These are phyloP conservation scores for Peromyscus aztecus DNA, from an alignment of 2,797 vertebrate genomes.

Conservation along the genomic window DNA sequence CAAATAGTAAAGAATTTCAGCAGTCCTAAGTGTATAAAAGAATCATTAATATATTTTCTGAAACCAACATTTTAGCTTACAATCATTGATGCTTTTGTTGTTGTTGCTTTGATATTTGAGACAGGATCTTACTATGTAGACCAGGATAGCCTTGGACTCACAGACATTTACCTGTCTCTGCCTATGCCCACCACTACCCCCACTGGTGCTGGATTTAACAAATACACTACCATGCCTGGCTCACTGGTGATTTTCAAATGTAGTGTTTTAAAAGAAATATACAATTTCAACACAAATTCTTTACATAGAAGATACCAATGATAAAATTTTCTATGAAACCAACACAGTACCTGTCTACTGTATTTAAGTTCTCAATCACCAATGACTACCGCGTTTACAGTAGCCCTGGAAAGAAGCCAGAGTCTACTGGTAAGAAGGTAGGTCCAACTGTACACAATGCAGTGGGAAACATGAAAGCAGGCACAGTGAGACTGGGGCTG, in stretches of 20 bases:
- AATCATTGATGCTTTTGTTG: neutral
- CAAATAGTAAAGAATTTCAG: slow-evolving; percentile 95
- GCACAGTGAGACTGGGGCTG: no score
- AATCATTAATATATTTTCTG: slow-evolving; percentile 65
- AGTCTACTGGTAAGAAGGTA: neutral
- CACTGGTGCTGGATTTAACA: neutral
- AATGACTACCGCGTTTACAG: neutral
- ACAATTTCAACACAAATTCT: neutral
- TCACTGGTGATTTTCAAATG: neutral
- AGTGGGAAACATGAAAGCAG: neutral
- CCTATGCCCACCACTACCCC: neutral
- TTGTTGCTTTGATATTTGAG: neutral
- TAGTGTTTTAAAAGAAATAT: neutral
- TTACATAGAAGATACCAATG: slow-evolving; percentile 38
- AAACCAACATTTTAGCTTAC: slow-evolving; percentile 28
- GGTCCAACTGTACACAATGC: neutral
- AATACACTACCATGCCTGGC: neutral
- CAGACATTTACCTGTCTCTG: neutral
- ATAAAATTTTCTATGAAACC: slow-evolving; percentile 35
- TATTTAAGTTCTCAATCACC: neutral
- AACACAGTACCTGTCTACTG: neutral
- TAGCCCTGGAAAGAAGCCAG: neutral
- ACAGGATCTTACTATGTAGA: neutral
- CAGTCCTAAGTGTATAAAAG: slow-evolving; percentile 88
- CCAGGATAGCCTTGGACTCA: neutral